Base-by-base conservation (phyloP, 1,140 invertebrate species). In the Platorchestia sp. region DNA sequence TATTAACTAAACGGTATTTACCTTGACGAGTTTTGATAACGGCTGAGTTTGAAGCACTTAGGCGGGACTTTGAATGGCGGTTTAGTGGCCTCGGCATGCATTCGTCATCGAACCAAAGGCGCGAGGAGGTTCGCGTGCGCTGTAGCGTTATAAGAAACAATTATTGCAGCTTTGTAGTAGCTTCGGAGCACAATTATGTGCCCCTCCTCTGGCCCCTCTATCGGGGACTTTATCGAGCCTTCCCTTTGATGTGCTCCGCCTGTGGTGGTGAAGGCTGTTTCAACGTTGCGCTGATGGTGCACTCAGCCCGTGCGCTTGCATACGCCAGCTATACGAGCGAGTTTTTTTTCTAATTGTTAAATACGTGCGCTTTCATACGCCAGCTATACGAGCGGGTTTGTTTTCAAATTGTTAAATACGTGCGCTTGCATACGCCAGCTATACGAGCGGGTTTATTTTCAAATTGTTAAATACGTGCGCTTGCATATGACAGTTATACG, bases 71-170 rank as follows among this genome's bases (percentile, higher is more conserved):
- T 75, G 59, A 1, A 10, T 75, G 59, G 59, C 59, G 36, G 59
- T 14, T 75, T 6, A 7, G 47, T 36, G 59, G 59, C 59, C 59
- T 75, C 59, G 59, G 59, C 59, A 27, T 75, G 59, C 59, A 75
- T 75, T 75, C 27, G 27, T 75, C 59, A 75, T 75, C 59, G 59
- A 75, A 36, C 59, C 10, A 10, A 75, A 75, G 27, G 59, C 59
- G 27, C 59, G 59, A 10, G 59, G 1, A 0, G 87, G 91, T 3
- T 93, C 40, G 91, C 91, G 91, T 93, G 91, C 19, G 44, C 43
- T 47, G 91, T n/a, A 47, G 43, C 45, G 91, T 93, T 45, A 93
- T 93, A 93, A 93, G 91, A 93, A 93, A 93, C 91, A 93, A 93
- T 93, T 93, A 93, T n/a, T 27, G 91, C 91, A 44, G 43, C 45